Evolutionary conservation across 2,797 vertebrate genomes (phyloP).

Genomic region (Intellagama lesueurii): DNA sequence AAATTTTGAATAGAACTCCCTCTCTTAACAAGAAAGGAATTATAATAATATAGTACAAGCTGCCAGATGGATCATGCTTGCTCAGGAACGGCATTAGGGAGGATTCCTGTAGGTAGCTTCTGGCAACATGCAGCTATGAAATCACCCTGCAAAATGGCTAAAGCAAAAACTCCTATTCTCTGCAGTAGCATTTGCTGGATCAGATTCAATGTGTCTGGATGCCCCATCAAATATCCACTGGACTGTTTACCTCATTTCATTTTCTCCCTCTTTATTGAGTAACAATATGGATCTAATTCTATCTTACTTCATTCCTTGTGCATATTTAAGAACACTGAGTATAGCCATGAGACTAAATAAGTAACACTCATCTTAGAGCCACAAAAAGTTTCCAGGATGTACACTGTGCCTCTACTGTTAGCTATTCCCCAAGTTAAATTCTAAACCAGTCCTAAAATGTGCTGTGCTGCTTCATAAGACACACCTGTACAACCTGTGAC

Average conservation of each 20-base stretch:
- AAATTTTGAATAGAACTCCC: conserved; percentile 33
- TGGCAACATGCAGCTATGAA: conserved; percentile 51
- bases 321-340: no score
- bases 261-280: no score
- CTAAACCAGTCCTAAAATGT: not conserved
- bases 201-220: not conserved
- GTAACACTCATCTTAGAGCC: not conserved
- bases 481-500: not conserved
- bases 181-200: conserved; percentile 6
- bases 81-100: conserved; percentile 36
- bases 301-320: no score
- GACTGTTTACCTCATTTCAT: no score
- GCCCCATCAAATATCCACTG: not conserved
- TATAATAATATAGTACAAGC: conserved; percentile 19
- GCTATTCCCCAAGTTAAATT: not conserved
- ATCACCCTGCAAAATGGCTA: conserved; percentile 27
- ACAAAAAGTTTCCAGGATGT: not conserved
- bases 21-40: conserved; percentile 31
- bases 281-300: no score
- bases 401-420: not conserved
- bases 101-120: conserved; percentile 40
- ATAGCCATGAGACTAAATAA: not conserved
- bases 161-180: not conserved
- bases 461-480: not conserved
- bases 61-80: conserved; percentile 49